Base-by-base conservation (phyloP, 2,113 vertebrate genomes). In the Ceyx cyanopectus region DNA sequence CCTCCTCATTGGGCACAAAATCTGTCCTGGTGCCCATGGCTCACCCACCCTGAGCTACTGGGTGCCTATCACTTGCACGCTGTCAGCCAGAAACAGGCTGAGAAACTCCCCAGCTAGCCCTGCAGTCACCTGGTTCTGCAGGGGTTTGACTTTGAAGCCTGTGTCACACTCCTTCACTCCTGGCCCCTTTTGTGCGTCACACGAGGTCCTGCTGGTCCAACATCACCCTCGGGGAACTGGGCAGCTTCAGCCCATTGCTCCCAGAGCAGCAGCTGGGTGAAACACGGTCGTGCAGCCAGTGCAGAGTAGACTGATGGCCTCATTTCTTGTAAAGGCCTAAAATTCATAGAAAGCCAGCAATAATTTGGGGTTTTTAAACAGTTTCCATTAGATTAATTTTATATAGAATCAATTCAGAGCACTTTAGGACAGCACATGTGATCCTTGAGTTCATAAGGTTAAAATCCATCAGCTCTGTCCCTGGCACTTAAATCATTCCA, bases 161-260 rank as follows among this genome's bases (percentile, higher is more conserved):
- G 26, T 27, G 43, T 57, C 81, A 12, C 6, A 10, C 27, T 89
- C 22, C 53, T 90, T 56, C 37, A 37, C 62, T 89, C 79, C 63
- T 69, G 26, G 9, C 54, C 29, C 40, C 1, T 68, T 78, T 12
- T 16, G 12, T 60, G 53, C 21, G 23, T 70, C 14, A 3, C 0
- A 1, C 4, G 17, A 78, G 32, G 41, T 75, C 43, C 48, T 87
- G 37, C 19, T 83, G 51, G 79, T 73, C 69, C 46, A 21, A 32
- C 0, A 0, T 69, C n/a, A 34, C n/a, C 76, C 37, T 26, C 12
- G 13, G 27, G 40, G 7, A 75, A 37, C 43, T 5, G 18, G 29
- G 29, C 53, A 78, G 37, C 56, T 83, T 62, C 81, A 65, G 2
- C 10, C 12, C 48, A 2, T 3, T 17, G 46, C 82, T 81, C 34